Conservation (phyloP, 2,797 vertebrate species). For the Vipera ursinii region DNA sequence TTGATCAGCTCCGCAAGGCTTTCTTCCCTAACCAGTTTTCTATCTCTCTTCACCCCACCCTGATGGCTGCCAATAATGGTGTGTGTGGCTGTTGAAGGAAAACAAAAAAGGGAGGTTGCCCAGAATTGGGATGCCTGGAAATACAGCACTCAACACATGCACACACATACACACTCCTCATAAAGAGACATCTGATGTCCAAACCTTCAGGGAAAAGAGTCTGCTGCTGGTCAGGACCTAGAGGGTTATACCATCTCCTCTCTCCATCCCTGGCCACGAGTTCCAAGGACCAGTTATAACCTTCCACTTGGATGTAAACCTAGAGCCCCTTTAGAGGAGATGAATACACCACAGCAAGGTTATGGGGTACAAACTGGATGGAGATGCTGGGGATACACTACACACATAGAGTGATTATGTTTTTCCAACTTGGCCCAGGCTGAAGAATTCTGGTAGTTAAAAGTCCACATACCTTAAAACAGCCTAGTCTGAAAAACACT, state of each 20-base stretch:
- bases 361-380: not conserved
- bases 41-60: not conserved
- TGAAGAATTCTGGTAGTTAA: not conserved
- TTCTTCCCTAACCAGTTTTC: not conserved
- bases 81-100: not conserved
- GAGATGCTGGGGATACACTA: not conserved
- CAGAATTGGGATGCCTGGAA: not conserved
- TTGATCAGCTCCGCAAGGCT: fast-evolving
- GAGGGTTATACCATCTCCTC: too few species aligned
- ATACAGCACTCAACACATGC: not conserved
- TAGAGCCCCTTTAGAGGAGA: not conserved
- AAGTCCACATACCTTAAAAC: too few species aligned
- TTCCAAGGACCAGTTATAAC: not conserved
- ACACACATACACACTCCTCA: not conserved
- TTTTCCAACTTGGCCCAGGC: not conserved
- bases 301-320: too few species aligned
- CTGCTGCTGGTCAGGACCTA: not conserved
- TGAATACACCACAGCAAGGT: not conserved
- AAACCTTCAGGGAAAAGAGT: not conserved
- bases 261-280: too few species aligned
- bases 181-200: not conserved
- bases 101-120: not conserved
- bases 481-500: too few species aligned
- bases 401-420: not conserved
- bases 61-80: not conserved